These are phyloP conservation scores for Platyscapa corneri DNA, from an alignment of 1,140 invertebrate genomes.

Conservation along the genomic window DNA sequence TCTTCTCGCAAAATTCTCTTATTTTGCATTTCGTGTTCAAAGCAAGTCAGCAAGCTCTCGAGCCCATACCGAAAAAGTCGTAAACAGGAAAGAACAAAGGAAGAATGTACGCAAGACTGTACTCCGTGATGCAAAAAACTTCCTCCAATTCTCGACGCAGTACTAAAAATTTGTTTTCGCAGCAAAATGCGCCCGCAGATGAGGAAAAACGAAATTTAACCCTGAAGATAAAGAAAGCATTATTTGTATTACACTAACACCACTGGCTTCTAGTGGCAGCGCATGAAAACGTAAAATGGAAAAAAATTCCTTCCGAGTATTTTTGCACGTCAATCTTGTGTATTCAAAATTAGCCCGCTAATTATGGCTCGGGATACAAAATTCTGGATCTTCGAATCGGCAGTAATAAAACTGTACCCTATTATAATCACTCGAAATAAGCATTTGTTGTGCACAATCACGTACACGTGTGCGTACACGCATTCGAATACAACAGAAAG, in stretches of 20 bases:
- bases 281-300: too few relatives aligned
- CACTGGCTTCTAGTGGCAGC: not conserved
- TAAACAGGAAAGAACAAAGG: slow-evolving; percentile 45
- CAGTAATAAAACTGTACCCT: not conserved
- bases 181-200: not conserved
- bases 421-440: not conserved
- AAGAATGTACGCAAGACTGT: slow-evolving; percentile 3
- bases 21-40: slow-evolving; percentile 22
- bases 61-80: not conserved
- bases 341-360: not conserved
- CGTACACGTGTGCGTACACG: not conserved
- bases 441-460: not conserved
- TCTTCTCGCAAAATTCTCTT: not conserved
- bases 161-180: slow-evolving; percentile 3
- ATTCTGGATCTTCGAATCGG: not conserved
- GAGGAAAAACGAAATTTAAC: not conserved
- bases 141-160: not conserved
- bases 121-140: slow-evolving; percentile 8
- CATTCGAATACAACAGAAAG: not conserved
- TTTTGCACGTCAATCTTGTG: not conserved
- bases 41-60: not conserved
- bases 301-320: too few relatives aligned
- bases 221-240: not conserved
- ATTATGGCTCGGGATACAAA: not conserved
- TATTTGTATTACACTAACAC: not conserved